Evolutionary conservation across 1,140 invertebrate genomes (phyloP).

Genomic region (Zelostemma sp.): DNA sequence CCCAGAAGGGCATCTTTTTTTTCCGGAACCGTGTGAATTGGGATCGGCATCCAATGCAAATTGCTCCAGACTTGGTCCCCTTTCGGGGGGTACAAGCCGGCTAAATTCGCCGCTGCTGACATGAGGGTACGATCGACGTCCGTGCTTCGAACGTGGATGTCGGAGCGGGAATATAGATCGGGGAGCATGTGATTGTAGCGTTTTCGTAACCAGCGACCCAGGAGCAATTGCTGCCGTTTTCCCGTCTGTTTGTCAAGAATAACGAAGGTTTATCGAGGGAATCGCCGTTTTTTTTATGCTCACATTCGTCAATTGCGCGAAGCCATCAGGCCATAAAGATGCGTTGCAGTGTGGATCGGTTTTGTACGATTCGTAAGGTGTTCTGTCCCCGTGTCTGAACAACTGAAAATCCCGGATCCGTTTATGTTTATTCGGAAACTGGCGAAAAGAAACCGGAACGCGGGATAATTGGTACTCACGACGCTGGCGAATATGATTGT

Average conservation of each 20-base stretch:
- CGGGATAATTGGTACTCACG: too few species aligned
- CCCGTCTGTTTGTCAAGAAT: slow-evolving; percentile 78
- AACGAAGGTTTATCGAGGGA: too few species aligned
- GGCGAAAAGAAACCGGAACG: too few species aligned
- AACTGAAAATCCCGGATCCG: slow-evolving; percentile 69
- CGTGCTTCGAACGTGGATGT: slow-evolving; percentile 83
- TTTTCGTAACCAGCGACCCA: slow-evolving; percentile 83
- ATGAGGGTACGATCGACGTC: slow-evolving; percentile 91
- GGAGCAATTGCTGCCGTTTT: slow-evolving; percentile 80
- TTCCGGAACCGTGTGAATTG: slow-evolving; percentile 83
- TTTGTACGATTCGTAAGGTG: slow-evolving; percentile 80
- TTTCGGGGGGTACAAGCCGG: slow-evolving; percentile 81
- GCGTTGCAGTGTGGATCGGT: slow-evolving; percentile 81
- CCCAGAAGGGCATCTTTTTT: slow-evolving; percentile 76
- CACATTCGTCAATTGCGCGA: slow-evolving; percentile 85
- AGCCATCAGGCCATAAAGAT: slow-evolving; percentile 80
- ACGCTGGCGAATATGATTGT: slow-evolving; percentile 55
- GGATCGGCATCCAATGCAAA: slow-evolving; percentile 90
- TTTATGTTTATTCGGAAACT: too few species aligned
- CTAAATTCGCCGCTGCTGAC: slow-evolving; percentile 87
- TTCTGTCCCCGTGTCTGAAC: slow-evolving; percentile 87
- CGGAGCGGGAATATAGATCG: slow-evolving; percentile 68
- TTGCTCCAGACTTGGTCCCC: slow-evolving; percentile 77
- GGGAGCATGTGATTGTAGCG: slow-evolving; percentile 76
- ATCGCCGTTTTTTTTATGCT: too few species aligned